Conservation (phyloP, 2,113 vertebrate genomes). For the Megaptera novaeangliae region DNA sequence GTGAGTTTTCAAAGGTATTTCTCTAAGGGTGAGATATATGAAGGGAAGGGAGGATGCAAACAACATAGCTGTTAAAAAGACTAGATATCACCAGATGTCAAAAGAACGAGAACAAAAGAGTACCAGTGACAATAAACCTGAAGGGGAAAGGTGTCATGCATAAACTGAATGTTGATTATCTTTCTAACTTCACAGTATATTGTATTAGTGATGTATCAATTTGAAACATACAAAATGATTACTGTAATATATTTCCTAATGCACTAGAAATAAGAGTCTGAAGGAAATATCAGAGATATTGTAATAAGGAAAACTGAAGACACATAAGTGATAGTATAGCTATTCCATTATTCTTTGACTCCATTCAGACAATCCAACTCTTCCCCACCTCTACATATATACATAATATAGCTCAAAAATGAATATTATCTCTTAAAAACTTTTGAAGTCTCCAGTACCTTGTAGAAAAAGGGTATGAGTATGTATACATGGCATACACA, state of each 20-base stretch:
- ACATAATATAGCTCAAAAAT: neutral
- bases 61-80: conserved; percentile 12
- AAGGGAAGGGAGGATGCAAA: conserved; percentile 16
- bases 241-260: neutral
- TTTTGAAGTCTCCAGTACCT: neutral
- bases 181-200: neutral
- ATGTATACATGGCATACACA: neutral
- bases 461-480: neutral
- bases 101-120: conserved; percentile 25
- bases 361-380: neutral
- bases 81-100: neutral
- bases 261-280: neutral
- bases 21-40: neutral
- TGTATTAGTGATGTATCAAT: neutral
- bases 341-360: conserved; percentile 10
- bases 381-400: neutral
- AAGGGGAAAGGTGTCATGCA: neutral
- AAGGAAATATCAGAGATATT: conserved; percentile 7
- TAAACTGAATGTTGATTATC: neutral
- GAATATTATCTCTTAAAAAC: conserved; percentile 6
- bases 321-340: neutral
- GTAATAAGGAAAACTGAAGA: neutral
- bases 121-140: neutral
- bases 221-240: conserved; percentile 18
- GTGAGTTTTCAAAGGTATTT: conserved; percentile 24